Percentiles rank a stretch among this genome's conserved stretches.
Conservation (phyloP, 2,888 invertebrate species). For the Acheta domesticus region DNA sequence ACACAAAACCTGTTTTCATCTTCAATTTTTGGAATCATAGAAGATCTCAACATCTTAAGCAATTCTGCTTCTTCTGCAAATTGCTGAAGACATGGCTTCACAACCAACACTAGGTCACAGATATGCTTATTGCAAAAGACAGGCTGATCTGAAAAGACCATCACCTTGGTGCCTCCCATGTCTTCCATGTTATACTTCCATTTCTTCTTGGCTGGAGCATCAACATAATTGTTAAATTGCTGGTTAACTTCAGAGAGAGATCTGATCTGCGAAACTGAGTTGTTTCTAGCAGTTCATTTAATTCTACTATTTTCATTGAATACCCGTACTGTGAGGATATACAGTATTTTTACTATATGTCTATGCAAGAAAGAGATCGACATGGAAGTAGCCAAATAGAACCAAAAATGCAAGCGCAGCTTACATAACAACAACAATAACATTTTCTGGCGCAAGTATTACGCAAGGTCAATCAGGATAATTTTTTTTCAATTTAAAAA, state of each 20-base stretch:
- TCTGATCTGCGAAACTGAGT: slow-evolving; percentile 75
- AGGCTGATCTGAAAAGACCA: slow-evolving; percentile 75
- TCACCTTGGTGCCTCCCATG: slow-evolving; percentile 64
- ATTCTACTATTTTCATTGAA: slow-evolving; percentile 87
- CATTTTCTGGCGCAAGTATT: too few relatives aligned
- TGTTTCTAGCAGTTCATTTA: slow-evolving; percentile 82
- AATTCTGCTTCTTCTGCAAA: slow-evolving; percentile 93
- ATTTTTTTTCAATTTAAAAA: too few relatives aligned
- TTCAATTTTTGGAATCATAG: slow-evolving; percentile 98
- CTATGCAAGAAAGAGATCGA: too few relatives aligned
- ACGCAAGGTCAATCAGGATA: too few relatives aligned
- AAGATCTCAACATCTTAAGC: slow-evolving; percentile 98
- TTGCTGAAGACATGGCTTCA: slow-evolving; percentile 94
- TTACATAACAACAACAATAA: too few relatives aligned
- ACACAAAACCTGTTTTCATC: slow-evolving; percentile 99
- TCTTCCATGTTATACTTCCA: slow-evolving; percentile 53
- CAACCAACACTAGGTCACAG: slow-evolving; percentile 80
- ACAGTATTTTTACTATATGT: too few relatives aligned
- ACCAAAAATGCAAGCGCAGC: too few relatives aligned
- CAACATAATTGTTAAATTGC: slow-evolving; percentile 69
- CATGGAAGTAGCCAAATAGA: too few relatives aligned
- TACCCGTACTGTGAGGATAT: slow-evolving; percentile 63
- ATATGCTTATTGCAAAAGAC: slow-evolving; percentile 85
- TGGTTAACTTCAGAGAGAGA: slow-evolving; percentile 72
- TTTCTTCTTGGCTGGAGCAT: slow-evolving; percentile 64